Conservation (phyloP, 2,888 invertebrate genomes). For the Galerucella calmariensis region DNA sequence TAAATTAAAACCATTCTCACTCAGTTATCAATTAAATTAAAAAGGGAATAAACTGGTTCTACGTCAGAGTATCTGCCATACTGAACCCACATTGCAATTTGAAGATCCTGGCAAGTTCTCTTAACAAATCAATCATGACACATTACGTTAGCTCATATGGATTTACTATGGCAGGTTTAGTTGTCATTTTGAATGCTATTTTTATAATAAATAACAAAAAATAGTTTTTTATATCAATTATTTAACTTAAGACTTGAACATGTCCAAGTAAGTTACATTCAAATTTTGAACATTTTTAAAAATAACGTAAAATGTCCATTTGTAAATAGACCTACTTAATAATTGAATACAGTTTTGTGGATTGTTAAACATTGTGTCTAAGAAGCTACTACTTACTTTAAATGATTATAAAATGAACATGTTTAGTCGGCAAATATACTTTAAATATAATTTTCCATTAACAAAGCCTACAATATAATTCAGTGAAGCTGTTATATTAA, state of each 20-base stretch:
- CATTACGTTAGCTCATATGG: background rate
- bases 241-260: background rate
- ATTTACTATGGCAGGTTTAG: background rate
- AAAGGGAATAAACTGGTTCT: background rate
- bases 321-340: background rate
- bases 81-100: background rate
- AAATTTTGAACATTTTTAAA: constrained; percentile 19
- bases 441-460: no score
- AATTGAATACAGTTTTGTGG: background rate
- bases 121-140: background rate
- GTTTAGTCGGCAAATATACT: no score
- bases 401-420: no score
- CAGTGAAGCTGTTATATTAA: no score
- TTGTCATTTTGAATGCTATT: background rate
- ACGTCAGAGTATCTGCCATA: background rate
- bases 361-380: background rate
- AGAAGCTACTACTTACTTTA: no score
- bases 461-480: no score
- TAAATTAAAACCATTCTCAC: background rate
- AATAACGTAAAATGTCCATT: background rate
- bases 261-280: constrained; percentile 3
- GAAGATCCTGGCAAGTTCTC: background rate
- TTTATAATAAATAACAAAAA: background rate
- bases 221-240: background rate
- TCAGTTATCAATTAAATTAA: background rate